Conservation (phyloP, 2,113 vertebrate genomes). For the Theristicus caerulescens region DNA sequence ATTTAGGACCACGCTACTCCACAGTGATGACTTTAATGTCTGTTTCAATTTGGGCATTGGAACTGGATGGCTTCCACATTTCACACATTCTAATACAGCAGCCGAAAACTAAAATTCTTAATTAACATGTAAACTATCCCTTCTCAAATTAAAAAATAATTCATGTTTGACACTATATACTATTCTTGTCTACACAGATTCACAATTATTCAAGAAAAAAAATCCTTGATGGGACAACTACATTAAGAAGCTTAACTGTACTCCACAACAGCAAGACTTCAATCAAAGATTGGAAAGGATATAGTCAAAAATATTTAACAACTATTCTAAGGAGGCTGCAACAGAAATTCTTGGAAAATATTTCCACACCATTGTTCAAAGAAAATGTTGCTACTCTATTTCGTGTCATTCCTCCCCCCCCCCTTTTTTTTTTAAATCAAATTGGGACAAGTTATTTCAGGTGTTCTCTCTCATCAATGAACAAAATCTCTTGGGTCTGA, state of each 20-base stretch:
- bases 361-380: not conserved
- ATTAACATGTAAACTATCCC: not conserved
- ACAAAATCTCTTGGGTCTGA: not conserved
- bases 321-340: not conserved
- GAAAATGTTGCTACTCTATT: not conserved
- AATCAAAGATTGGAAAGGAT: not conserved
- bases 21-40: not conserved
- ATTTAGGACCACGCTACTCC: not conserved
- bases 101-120: not conserved
- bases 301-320: not conserved
- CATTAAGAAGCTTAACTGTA: not conserved
- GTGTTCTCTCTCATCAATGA: not conserved
- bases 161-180: not conserved
- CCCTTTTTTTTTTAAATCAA: not conserved
- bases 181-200: not conserved
- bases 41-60: not conserved
- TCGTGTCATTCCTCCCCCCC: accelerated
- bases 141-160: not conserved
- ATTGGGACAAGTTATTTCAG: not conserved
- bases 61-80: not conserved
- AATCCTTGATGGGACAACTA: not conserved
- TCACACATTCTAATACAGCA: not conserved
- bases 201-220: not conserved
- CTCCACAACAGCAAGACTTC: not conserved
- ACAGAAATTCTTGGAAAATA: not conserved